Conservation (phyloP, 2,113 vertebrate genomes). For the Syngnathus typhle region DNA sequence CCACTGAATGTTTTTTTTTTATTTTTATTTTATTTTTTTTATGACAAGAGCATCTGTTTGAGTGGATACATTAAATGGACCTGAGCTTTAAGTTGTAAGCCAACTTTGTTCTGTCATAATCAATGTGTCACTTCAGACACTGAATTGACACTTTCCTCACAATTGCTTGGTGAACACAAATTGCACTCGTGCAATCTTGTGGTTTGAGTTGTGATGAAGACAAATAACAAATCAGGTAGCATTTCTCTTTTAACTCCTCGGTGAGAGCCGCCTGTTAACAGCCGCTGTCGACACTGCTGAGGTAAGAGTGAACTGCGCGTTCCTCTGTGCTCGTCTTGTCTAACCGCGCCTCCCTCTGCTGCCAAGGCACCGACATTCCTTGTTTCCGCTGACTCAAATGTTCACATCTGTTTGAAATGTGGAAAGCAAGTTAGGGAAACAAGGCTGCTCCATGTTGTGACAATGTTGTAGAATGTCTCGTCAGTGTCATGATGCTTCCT, state of each 20-base stretch:
- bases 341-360: conserved; percentile 22
- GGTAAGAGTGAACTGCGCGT: conserved; percentile 63
- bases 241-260: conserved; percentile 44
- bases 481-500: conserved; percentile 31
- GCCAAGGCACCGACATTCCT: conserved; percentile 41
- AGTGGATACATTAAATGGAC: neutral
- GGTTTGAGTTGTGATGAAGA: neutral
- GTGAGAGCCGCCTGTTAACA: conserved; percentile 56
- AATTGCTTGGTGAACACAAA: neutral
- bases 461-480: conserved; percentile 33
- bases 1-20: neutral
- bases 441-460: conserved; percentile 54
- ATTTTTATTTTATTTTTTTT: neutral
- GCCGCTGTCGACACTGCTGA: conserved; percentile 51
- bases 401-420: conserved; percentile 11
- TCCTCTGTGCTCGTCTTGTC: conserved; percentile 43
- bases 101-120: neutral
- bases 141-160: neutral
- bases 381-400: conserved; percentile 58
- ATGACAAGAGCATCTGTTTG: too few relatives aligned
- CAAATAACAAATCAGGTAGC: neutral
- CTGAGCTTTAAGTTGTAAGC: neutral
- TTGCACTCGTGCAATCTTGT: neutral
- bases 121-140: neutral
- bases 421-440: conserved; percentile 63